These are phyloP conservation scores for Sceloporus undulatus DNA, from an alignment of 2,113 vertebrate species.

Conservation along the genomic window DNA sequence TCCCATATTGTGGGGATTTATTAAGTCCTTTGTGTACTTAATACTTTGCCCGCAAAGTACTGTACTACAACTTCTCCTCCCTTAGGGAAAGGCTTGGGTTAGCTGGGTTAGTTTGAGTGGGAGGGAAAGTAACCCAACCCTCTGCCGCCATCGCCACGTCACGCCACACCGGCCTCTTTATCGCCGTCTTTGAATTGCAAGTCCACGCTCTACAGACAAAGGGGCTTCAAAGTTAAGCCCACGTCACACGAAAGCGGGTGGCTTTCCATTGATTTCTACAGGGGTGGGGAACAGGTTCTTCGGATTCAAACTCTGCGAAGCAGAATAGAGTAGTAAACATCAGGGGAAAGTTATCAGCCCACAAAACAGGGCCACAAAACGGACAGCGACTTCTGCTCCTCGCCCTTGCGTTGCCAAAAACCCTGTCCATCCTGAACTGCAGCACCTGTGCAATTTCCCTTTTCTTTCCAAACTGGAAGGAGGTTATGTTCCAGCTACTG, in stretches of 20 bases:
- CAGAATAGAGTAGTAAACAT: slow-evolving; percentile 65
- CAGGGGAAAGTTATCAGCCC: slow-evolving; percentile 50
- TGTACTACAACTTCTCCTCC: slow-evolving; percentile 55
- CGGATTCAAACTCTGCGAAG: slow-evolving; percentile 63
- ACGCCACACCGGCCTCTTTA: slow-evolving; percentile 67
- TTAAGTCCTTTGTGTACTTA: slow-evolving; percentile 36
- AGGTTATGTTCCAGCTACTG: neutral
- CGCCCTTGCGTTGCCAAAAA: too few relatives aligned
- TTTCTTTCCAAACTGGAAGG: neutral
- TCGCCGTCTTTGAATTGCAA: slow-evolving; percentile 75
- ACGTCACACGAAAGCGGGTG: neutral
- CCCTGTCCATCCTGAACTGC: slow-evolving; percentile 41
- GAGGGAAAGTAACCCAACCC: slow-evolving; percentile 43
- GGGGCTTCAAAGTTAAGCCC: slow-evolving; percentile 27
- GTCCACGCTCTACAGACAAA: slow-evolving; percentile 69
- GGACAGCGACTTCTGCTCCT: slow-evolving; percentile 59
- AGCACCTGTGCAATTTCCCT: neutral
- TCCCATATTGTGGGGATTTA: slow-evolving; percentile 40
- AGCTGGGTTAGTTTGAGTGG: slow-evolving; percentile 32
- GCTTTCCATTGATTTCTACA: neutral
- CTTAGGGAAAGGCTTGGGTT: slow-evolving; percentile 67
- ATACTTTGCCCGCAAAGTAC: slow-evolving; percentile 80
- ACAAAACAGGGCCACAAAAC: slow-evolving; percentile 63
- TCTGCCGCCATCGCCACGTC: neutral
- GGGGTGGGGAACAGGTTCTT: slow-evolving; percentile 45